phyloP scores from a whole-genome alignment of 2,113 vertebrate genomes.

The Cynopterus brachyotis region DNA sequence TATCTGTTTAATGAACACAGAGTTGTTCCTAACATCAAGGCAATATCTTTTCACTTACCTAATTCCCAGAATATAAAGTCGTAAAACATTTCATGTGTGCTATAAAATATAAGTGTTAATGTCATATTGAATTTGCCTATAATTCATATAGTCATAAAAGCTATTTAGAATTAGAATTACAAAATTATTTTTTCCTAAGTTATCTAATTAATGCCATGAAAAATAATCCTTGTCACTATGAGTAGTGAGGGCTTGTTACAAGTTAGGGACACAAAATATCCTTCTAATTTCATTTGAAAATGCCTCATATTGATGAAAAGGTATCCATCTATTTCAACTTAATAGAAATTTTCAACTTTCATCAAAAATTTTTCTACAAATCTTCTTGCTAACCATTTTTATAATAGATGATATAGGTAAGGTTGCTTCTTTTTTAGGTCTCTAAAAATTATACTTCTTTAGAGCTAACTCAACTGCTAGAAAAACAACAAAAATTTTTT shows the following conservation, averaged over 20 bases:
- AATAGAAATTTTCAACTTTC: background rate
- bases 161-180: background rate
- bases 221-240: background rate
- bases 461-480: background rate
- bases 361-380: constrained; percentile 20
- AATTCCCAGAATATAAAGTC: constrained; percentile 26
- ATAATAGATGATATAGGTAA: background rate
- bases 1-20: background rate
- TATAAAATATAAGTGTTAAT: constrained; percentile 12
- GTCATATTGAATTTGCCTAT: background rate
- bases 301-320: background rate
- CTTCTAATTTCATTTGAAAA: constrained; percentile 10
- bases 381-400: background rate
- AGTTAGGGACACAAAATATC: background rate
- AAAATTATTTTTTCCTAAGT: background rate
- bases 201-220: background rate
- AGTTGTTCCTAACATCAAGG: background rate
- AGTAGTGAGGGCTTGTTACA: background rate
- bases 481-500: background rate
- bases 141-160: constrained; percentile 13
- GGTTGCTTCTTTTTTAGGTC: background rate
- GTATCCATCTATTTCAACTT: background rate
- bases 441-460: background rate
- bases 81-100: background rate
- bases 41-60: constrained; percentile 26